A percentile compares a stretch with the other conserved stretches of the same genome.
Conservation (phyloP, 2,113 vertebrate species). For the Copsychus sechellarum region DNA sequence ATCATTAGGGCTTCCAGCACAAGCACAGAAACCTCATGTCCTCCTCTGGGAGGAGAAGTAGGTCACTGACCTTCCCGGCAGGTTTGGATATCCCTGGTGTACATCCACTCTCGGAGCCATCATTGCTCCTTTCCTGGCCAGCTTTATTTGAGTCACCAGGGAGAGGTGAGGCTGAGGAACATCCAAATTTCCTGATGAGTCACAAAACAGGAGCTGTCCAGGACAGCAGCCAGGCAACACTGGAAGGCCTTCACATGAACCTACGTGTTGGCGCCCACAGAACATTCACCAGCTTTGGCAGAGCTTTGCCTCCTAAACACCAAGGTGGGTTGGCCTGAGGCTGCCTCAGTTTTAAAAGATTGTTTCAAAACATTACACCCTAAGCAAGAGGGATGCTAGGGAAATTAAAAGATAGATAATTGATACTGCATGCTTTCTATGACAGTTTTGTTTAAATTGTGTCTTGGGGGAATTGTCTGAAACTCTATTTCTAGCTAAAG, state of each 20-base stretch:
- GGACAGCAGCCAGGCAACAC: not conserved
- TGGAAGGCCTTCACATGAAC: not conserved
- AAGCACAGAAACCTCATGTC: not conserved
- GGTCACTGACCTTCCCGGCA: not conserved
- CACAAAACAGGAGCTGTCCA: not conserved
- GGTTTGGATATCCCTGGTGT: not conserved
- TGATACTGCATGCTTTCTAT: not conserved
- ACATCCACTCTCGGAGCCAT: not conserved
- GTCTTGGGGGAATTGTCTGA: not conserved
- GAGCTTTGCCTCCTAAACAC: not conserved
- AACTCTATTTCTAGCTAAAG: not conserved
- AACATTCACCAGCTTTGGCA: not conserved
- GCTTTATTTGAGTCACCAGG: not conserved
- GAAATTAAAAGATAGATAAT: not conserved
- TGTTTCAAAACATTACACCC: not conserved
- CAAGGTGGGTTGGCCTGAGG: not conserved
- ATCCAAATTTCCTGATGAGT: not conserved
- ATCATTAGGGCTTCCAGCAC: not conserved
- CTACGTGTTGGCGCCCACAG: accelerated
- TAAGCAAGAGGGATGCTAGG: not conserved
- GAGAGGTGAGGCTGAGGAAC: not conserved
- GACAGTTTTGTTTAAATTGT: not conserved
- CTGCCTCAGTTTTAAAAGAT: not conserved
- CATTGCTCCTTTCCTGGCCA: not conserved
- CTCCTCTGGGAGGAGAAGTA: not conserved